phyloP scores from a whole-genome alignment of 2,888 invertebrate species.

The Polyommatus iphigenia region DNA sequence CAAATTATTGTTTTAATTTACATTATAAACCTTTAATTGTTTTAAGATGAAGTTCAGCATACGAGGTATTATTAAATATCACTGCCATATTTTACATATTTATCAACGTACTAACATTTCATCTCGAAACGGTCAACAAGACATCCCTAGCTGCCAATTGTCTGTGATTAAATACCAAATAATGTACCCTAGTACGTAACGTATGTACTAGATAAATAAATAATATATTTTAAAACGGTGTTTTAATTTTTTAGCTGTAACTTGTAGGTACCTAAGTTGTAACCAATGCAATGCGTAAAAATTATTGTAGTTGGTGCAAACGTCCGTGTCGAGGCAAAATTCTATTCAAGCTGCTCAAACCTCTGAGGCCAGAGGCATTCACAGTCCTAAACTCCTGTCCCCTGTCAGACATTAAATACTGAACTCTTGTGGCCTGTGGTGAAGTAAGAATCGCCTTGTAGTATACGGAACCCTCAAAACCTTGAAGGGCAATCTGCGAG shows the following conservation, averaged over 20 bases:
- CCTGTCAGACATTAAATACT: too few species aligned
- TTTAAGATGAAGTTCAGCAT: neutral
- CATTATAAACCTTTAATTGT: neutral
- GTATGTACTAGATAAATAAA: conserved; percentile 13
- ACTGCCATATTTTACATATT: conserved; percentile 1
- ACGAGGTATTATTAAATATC: neutral
- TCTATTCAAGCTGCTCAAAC: too few species aligned
- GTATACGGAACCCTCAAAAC: too few species aligned
- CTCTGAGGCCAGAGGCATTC: too few species aligned
- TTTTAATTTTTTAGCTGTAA: neutral
- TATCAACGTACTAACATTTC: neutral
- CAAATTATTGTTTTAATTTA: neutral
- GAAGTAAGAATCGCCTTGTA: too few species aligned
- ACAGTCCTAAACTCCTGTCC: too few species aligned
- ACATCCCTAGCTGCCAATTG: neutral
- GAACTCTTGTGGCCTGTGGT: too few species aligned
- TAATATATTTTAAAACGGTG: conserved; percentile 9
- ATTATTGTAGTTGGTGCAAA: too few species aligned
- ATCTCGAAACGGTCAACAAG: neutral
- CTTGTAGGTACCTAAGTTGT: neutral
- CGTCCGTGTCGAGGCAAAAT: too few species aligned
- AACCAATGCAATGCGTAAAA: neutral
- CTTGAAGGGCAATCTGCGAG: neutral
- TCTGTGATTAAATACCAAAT: conserved; percentile 15
- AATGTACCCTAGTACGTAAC: neutral